Base-by-base conservation (phyloP, 2,113 vertebrate species). In the Tamias sibiricus region DNA sequence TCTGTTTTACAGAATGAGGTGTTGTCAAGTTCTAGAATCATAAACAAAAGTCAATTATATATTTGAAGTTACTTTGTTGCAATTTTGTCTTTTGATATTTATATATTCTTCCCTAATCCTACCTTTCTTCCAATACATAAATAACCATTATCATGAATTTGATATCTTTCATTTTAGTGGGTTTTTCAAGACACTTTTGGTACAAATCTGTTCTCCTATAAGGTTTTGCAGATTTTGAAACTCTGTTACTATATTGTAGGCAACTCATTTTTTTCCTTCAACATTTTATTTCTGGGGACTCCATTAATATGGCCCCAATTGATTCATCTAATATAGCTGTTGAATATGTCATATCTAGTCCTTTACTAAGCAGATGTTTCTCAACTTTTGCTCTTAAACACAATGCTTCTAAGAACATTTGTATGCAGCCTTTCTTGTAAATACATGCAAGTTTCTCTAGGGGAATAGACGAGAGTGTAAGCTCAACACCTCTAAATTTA, bases 191-290 rank as follows among this genome's bases (percentile, higher is more conserved):
- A 52, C 28, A 37, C 17, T 79, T 85, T 83, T 32, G 47, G 30
- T 83, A 80, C 17, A 88, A n/a, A 81, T 75, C 16, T 81, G 42
- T 91, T 42, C 32, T 71, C 81, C 11, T 11, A 28, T 42, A 32
- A 64, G 24, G 54, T 93, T 84, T 91, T 88, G 49, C 66, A 59
- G 54, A 89, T 49, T 91, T 95, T 71, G n/a, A 85, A 88, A 89
- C 26, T 54, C 37, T 77, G 19, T 52, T 37, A 54, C 64, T 80
- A n/a, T 71, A 13, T 2, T 59, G 3, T 75, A 28, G 40, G 49
- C 17, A 75, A 20, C 26, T 80, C 14, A 54, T 79, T 62, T 59
- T 79, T 74, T 85, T n/a, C n/a, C 10, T 49, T 62, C 20, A 64
- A 6, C 7, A 3, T 68, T 57, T 26, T 59, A 11, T 83, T 76